A percentile compares a stretch with the other conserved stretches of the same genome.
Conservation (phyloP, 2,888 invertebrate genomes). For the Lasioglossum lativentre region DNA sequence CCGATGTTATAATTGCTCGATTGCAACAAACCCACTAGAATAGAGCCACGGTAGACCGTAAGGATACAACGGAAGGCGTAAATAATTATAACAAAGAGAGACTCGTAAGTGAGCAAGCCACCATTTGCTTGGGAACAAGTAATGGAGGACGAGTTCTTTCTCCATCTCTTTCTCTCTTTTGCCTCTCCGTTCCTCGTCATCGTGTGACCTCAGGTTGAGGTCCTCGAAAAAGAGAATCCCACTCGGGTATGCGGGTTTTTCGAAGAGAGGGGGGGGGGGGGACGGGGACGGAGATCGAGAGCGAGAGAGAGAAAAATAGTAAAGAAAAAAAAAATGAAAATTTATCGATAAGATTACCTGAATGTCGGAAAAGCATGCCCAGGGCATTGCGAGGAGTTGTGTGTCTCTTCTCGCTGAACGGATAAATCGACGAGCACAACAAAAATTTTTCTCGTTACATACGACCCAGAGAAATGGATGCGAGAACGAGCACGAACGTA, state of each 20-base stretch:
- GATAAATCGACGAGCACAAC: constrained; percentile 46
- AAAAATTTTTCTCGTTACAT: constrained; percentile 48
- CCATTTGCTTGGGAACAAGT: constrained; percentile 82
- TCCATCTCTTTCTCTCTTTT: constrained; percentile 60
- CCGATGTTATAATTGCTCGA: constrained; percentile 40
- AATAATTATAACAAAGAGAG: constrained; percentile 76
- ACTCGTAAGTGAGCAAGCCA: constrained; percentile 76
- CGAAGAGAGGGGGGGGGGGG: neutral
- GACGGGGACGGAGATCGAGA: neutral
- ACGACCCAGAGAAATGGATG: constrained; percentile 47
- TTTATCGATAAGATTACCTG: constrained; percentile 71
- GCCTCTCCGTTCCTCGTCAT: constrained; percentile 59
- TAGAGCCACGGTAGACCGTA: constrained; percentile 30
- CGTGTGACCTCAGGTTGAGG: constrained; percentile 70
- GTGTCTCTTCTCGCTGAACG: constrained; percentile 42
- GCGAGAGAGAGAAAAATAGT: neutral
- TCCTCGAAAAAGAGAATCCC: constrained; percentile 67
- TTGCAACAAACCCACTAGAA: constrained; percentile 48
- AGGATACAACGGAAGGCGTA: constrained; percentile 57
- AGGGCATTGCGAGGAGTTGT: constrained; percentile 68
- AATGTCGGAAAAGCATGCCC: constrained; percentile 76
- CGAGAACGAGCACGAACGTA: constrained; percentile 48
- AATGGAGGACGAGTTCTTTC: constrained; percentile 82
- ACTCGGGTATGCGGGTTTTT: constrained; percentile 33
- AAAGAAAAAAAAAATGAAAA: neutral